These are phyloP conservation scores for Sebastes goodei DNA, from an alignment of 2,797 vertebrate genomes.

Conservation along the genomic window DNA sequence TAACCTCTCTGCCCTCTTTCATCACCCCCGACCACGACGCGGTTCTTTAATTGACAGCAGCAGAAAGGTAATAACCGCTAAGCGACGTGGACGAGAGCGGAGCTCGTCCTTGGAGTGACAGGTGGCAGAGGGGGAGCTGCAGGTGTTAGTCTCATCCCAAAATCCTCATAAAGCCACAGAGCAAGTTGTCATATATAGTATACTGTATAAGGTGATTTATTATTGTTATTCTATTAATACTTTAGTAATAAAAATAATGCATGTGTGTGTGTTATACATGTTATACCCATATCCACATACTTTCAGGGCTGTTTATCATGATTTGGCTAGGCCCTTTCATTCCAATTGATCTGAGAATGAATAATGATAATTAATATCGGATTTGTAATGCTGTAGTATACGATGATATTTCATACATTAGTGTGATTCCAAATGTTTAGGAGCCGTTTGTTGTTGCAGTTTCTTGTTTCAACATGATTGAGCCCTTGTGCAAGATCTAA, in stretches of 20 bases:
- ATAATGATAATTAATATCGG: too few species aligned
- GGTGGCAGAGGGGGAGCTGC: neutral
- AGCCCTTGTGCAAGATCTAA: neutral
- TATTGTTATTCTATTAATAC: neutral
- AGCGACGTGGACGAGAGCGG: neutral
- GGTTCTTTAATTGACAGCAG: slow-evolving; percentile 17
- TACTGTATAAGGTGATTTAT: neutral
- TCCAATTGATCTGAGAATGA: neutral
- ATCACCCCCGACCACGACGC: slow-evolving; percentile 17
- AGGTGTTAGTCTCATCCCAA: neutral
- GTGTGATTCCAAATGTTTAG: neutral
- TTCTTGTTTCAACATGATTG: neutral
- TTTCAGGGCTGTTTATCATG: neutral
- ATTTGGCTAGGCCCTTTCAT: neutral
- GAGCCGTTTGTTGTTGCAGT: neutral
- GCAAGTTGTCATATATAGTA: neutral
- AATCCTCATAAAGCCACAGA: neutral
- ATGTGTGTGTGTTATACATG: neutral
- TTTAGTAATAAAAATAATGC: neutral
- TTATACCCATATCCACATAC: neutral
- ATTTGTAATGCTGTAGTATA: neutral
- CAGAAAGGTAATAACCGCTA: slow-evolving; percentile 27
- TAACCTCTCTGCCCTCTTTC: slow-evolving; percentile 16
- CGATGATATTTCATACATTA: neutral
- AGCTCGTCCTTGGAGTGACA: slow-evolving; percentile 16